phyloP scores from a whole-genome alignment of 2,797 vertebrate species.

The Pangasius larnaudii region DNA sequence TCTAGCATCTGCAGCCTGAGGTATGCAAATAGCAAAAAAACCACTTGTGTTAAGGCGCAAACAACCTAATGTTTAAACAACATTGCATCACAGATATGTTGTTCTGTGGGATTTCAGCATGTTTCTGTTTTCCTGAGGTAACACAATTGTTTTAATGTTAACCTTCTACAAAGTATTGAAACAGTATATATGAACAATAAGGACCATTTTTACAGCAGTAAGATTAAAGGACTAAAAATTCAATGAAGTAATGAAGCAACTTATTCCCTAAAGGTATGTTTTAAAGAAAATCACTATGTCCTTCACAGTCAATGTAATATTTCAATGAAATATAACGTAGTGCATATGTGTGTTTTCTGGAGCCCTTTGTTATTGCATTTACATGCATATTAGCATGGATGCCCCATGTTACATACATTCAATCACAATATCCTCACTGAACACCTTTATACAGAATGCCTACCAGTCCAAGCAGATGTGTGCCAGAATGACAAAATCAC shows the following conservation, averaged over 20 bases:
- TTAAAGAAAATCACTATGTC: background rate
- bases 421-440: background rate
- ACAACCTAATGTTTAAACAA: background rate
- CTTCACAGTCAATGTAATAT: background rate
- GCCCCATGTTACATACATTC: background rate
- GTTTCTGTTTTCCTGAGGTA: slow-evolving; percentile 12
- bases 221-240: background rate
- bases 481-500: background rate
- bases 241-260: background rate
- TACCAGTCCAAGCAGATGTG: background rate
- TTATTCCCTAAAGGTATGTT: background rate
- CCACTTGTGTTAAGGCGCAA: slow-evolving; percentile 1
- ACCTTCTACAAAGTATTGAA: background rate
- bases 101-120: background rate
- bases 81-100: background rate
- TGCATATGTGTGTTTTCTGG: background rate
- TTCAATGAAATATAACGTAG: background rate
- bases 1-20: slow-evolving; percentile 97
- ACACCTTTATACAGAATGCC: background rate
- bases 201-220: background rate
- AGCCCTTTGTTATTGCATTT: background rate
- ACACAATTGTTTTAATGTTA: too few relatives aligned
- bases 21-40: background rate
- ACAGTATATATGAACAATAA: background rate
- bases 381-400: background rate